Conservation (phyloP, 2,888 invertebrate species). For the Isoperla grammatica region DNA sequence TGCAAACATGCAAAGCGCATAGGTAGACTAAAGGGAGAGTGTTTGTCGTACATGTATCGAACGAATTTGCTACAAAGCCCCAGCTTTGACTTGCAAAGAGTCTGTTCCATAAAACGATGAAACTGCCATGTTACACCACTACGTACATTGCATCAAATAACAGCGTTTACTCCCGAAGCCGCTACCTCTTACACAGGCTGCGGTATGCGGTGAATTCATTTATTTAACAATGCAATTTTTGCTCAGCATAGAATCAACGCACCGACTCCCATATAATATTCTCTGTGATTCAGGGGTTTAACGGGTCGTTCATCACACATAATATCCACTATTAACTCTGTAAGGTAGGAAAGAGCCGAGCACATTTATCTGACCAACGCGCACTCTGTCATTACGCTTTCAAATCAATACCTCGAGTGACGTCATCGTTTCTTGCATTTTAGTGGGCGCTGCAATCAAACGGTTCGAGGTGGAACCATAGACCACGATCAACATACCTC, state of each 20-base stretch:
- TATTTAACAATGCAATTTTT: too few species aligned
- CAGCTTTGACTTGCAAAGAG: neutral
- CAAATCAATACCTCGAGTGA: neutral
- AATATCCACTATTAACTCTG: slow-evolving; percentile 16
- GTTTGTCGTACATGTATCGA: too few species aligned
- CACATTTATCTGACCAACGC: neutral
- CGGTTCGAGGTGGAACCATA: too few species aligned
- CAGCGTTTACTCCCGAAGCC: neutral
- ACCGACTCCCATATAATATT: neutral
- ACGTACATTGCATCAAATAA: neutral
- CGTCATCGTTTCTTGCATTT: too few species aligned
- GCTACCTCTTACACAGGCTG: neutral
- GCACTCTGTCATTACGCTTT: slow-evolving; percentile 10
- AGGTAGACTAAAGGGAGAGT: too few species aligned
- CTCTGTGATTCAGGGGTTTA: slow-evolving; percentile 13
- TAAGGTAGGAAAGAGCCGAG: slow-evolving; percentile 9
- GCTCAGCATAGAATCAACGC: too few species aligned
- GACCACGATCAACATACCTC: too few species aligned
- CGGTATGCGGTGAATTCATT: too few species aligned
- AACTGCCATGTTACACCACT: neutral
- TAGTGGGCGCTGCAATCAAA: too few species aligned
- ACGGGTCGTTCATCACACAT: slow-evolving; percentile 8
- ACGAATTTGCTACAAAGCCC: too few species aligned
- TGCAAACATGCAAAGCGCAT: too few species aligned
- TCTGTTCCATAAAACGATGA: neutral